phyloP scores from a whole-genome alignment of 1,140 invertebrate species.

The Tenebrio molitor region DNA sequence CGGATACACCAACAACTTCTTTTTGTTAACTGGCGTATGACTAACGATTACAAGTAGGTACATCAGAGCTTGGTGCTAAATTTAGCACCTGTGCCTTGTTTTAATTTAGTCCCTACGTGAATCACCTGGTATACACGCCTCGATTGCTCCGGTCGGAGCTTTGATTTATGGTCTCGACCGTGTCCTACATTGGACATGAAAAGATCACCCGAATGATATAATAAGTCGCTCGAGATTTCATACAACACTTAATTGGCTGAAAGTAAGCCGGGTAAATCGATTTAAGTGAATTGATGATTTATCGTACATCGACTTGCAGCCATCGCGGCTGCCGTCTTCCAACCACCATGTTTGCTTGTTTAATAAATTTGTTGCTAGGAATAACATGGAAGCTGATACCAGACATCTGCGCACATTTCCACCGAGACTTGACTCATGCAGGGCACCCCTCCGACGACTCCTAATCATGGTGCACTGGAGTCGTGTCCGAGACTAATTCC shows the following conservation, averaged over 20 bases:
- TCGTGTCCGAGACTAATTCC: too few relatives aligned
- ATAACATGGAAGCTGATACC: conserved; percentile 7
- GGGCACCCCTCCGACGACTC: not conserved
- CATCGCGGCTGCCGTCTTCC: conserved; percentile 2
- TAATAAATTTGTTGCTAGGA: conserved; percentile 30
- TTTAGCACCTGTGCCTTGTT: too few relatives aligned
- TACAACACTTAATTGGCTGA: not conserved
- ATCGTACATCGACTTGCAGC: conserved; percentile 32
- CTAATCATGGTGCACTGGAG: not conserved
- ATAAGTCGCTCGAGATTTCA: not conserved
- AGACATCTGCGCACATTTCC: conserved; percentile 4
- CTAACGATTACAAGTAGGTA: too few relatives aligned
- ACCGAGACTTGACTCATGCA: conserved; percentile 1
- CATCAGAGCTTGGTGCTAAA: too few relatives aligned
- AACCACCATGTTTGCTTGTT: conserved; percentile 34
- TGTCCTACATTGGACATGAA: not conserved
- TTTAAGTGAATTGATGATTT: conserved; percentile 32
- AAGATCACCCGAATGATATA: not conserved
- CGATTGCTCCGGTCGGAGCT: too few relatives aligned
- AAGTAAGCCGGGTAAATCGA: conserved; percentile 19
- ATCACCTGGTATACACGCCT: too few relatives aligned
- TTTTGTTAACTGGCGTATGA: too few relatives aligned
- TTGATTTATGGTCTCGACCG: too few relatives aligned
- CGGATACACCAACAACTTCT: too few relatives aligned
- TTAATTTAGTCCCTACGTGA: too few relatives aligned